A percentile compares a stretch with the other conserved stretches of the same genome.
Evolutionary conservation across 64 coral and sea anemone species (phyloP).

Genomic region (Dendronephthya gigantea): DNA sequence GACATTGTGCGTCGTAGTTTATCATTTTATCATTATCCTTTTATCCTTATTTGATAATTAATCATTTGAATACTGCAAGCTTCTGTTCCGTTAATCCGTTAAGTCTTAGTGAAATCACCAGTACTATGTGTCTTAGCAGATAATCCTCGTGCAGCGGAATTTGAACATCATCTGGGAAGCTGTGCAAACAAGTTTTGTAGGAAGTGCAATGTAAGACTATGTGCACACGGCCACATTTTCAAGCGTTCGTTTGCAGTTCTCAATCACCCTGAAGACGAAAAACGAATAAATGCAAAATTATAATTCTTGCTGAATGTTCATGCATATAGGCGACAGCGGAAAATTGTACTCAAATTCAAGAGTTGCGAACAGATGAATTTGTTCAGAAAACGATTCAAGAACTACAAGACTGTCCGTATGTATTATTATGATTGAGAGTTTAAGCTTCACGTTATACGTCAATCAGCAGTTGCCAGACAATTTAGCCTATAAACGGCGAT

Average conservation of each 20-base stretch:
- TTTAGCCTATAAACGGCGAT: no score
- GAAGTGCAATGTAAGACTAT: not conserved
- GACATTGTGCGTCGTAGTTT: no score
- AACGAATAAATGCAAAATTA: not conserved
- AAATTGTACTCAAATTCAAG: not conserved
- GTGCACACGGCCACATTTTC: not conserved
- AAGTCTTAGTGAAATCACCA: not conserved
- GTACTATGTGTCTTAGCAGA: not conserved
- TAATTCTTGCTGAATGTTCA: not conserved
- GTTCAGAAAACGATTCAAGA: not conserved
- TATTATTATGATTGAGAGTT: no score
- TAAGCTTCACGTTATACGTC: no score
- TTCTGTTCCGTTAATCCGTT: no score
- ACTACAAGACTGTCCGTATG: not conserved
- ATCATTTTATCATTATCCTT: no score
- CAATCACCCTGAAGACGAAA: no score
- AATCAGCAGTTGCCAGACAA: no score
- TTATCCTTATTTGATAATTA: no score
- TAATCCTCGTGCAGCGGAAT: not conserved
- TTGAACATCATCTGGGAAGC: not conserved
- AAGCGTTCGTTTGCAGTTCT: not conserved
- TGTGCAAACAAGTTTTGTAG: not conserved
- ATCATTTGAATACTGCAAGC: no score
- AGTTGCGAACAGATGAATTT: not conserved
- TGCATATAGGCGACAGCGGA: not conserved